Conservation (phyloP, 2,113 vertebrate species). For the Saccopteryx leptura region DNA sequence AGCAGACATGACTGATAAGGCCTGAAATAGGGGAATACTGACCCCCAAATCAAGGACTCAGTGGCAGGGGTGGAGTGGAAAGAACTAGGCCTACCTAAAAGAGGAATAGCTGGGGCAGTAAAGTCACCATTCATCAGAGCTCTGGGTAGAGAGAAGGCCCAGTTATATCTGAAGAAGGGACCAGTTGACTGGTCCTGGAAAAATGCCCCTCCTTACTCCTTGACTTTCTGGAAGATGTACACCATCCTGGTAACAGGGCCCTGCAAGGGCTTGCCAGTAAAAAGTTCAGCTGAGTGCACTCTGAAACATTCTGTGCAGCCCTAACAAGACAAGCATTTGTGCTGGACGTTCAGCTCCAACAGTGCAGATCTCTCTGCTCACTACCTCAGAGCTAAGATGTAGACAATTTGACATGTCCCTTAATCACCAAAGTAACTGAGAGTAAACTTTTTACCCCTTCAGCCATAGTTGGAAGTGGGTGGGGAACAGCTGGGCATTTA, state of each 20-base stretch:
- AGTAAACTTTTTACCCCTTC: background rate
- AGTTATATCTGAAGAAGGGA: background rate
- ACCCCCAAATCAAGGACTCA: background rate
- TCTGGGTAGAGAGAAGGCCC: background rate
- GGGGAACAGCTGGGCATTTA: background rate
- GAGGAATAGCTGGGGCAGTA: background rate
- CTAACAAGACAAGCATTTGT: no score
- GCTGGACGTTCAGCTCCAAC: background rate
- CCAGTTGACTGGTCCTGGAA: no score
- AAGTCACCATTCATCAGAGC: no score
- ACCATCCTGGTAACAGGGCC: background rate
- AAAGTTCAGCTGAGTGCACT: background rate
- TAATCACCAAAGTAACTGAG: background rate
- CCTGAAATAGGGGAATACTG: background rate
- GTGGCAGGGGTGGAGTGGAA: background rate
- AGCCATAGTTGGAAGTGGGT: background rate
- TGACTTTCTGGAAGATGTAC: background rate
- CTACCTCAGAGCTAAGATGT: background rate
- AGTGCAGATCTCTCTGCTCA: background rate
- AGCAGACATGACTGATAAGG: background rate
- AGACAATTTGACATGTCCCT: background rate
- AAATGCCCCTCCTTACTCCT: background rate
- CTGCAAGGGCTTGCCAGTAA: background rate
- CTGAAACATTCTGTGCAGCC: background rate
- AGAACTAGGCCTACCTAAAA: background rate